These are phyloP conservation scores for Lasiommata megera DNA, from an alignment of 2,888 invertebrate species.

Conservation along the genomic window DNA sequence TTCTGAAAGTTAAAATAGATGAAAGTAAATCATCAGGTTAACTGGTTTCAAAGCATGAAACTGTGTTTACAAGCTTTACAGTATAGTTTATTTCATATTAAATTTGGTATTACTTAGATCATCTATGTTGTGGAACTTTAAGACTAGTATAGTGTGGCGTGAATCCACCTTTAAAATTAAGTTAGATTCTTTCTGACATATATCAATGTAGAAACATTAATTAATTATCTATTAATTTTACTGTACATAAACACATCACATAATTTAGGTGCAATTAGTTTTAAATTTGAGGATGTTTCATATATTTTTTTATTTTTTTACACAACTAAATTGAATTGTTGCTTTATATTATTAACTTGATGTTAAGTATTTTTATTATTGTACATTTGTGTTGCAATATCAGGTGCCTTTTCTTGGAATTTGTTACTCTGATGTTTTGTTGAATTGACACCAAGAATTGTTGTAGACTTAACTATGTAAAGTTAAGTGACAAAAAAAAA, in stretches of 20 bases:
- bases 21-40: no score
- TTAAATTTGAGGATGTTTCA: not conserved
- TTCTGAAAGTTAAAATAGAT: no score
- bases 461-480: not conserved
- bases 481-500: not conserved
- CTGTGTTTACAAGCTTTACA: no score
- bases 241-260: slow-evolving; percentile 17
- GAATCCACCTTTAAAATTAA: not conserved
- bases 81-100: no score
- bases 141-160: not conserved
- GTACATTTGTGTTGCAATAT: slow-evolving; percentile 26
- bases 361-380: slow-evolving; percentile 15
- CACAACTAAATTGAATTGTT: slow-evolving; percentile 16
- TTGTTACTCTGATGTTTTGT: slow-evolving; percentile 26
- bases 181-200: not conserved
- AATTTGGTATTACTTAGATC: no score
- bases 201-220: not conserved
- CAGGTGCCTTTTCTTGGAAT: slow-evolving; percentile 56
- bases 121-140: no score
- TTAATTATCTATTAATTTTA: not conserved
- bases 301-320: slow-evolving; percentile 18
- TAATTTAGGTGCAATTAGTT: slow-evolving; percentile 4
- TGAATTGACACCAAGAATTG: not conserved
- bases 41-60: no score
- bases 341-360: slow-evolving; percentile 31